A percentile compares a stretch with the other conserved stretches of the same genome.
These are phyloP conservation scores for Drosophila oshimai DNA, from an alignment of 1,140 invertebrate species.

Conservation along the genomic window DNA sequence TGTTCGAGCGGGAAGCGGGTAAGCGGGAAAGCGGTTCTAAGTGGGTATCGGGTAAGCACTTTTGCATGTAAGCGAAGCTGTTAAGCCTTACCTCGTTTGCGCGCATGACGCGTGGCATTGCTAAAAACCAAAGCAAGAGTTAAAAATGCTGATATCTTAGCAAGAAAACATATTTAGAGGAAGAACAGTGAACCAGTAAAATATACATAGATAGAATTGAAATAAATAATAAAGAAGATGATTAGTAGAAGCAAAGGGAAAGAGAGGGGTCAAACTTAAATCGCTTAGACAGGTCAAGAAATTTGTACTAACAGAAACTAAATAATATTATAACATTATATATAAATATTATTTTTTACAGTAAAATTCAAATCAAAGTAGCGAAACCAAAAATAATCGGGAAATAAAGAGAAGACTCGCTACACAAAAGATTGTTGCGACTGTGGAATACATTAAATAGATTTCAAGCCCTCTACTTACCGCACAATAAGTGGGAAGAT, in stretches of 20 bases:
- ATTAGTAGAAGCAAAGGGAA: too few species aligned
- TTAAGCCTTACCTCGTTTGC: conserved; percentile 58
- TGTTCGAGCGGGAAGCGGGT: conserved; percentile 6
- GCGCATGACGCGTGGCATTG: conserved; percentile 69
- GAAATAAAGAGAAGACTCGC: too few species aligned
- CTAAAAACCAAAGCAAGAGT: conserved; percentile 67
- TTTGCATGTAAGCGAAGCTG: conserved; percentile 21
- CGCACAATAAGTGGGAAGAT: conserved; percentile 89
- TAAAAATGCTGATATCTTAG: conserved; percentile 20
- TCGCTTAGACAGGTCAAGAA: too few species aligned
- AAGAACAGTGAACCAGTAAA: background rate
- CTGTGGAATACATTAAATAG: background rate
- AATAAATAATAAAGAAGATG: too few species aligned
- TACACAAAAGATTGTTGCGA: too few species aligned
- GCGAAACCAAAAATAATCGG: background rate
- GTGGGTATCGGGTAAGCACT: conserved; percentile 7
- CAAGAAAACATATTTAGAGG: background rate
- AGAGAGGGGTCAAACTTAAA: too few species aligned
- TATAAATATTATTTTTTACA: too few species aligned
- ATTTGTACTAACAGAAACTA: too few species aligned
- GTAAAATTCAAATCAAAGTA: too few species aligned
- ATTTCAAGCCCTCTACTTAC: conserved; percentile 82
- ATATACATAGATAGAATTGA: background rate
- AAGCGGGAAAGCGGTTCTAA: conserved; percentile 33
- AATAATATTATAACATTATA: too few species aligned